Evolutionary conservation across 2,888 invertebrate species (phyloP).

Genomic region (Leptothorax acervorum): DNA sequence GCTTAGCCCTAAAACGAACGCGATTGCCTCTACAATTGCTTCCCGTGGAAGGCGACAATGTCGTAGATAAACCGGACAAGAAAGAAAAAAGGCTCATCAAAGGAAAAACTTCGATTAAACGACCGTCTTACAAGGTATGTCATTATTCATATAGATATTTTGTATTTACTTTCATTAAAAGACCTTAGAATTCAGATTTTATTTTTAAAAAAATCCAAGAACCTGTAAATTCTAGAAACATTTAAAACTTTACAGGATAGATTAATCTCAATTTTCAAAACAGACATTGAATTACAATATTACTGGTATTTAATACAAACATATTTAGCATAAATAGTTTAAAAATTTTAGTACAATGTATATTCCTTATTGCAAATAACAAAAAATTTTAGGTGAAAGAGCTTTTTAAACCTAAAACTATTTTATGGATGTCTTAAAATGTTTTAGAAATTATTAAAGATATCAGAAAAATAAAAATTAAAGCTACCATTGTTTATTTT

Average conservation of each 20-base stretch:
- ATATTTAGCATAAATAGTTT: background rate
- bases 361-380: background rate
- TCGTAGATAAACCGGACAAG: background rate
- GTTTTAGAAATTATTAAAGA: background rate
- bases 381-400: background rate
- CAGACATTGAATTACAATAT: background rate
- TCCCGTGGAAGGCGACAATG: constrained; percentile 72
- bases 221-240: background rate
- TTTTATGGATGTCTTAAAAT: background rate
- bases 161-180: background rate
- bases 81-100: constrained; percentile 14
- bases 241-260: background rate
- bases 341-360: background rate
- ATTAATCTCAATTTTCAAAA: background rate
- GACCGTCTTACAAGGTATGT: constrained; percentile 34
- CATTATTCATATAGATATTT: background rate
- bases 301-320: background rate
- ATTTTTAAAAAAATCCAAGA: background rate
- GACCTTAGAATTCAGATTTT: background rate
- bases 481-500: background rate
- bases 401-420: background rate
- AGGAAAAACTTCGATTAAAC: constrained; percentile 28
- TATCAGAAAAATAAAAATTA: background rate
- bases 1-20: constrained; percentile 80
- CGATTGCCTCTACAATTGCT: constrained; percentile 80